Evolutionary conservation across 1,140 invertebrate genomes (phyloP).

Genomic region (Leptoteleia sp.): DNA sequence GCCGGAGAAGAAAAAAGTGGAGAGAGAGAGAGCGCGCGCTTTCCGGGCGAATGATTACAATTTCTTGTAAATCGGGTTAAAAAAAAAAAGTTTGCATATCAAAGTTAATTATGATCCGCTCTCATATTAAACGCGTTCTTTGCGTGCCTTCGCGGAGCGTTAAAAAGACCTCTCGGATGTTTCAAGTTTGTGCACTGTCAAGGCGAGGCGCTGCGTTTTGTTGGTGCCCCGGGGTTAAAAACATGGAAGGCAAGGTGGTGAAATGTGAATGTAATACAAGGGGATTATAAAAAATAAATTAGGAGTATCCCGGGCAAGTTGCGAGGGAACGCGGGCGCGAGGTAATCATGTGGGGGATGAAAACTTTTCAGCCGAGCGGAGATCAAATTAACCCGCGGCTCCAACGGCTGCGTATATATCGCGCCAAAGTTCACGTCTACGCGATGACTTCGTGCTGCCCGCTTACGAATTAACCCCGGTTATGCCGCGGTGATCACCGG

Average conservation of each 20-base stretch:
- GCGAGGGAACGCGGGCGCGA: slow-evolving; percentile 24
- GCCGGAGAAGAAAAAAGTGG: too few species aligned
- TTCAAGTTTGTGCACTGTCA: slow-evolving; percentile 45
- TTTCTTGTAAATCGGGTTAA: slow-evolving; percentile 41
- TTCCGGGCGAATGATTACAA: slow-evolving; percentile 10
- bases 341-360: slow-evolving; percentile 52
- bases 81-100: slow-evolving; percentile 40
- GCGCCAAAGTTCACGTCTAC: slow-evolving; percentile 48
- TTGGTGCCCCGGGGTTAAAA: slow-evolving; percentile 52
- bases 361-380: slow-evolving; percentile 66
- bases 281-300: slow-evolving; percentile 71
- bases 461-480: slow-evolving; percentile 64
- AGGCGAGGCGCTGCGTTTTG: slow-evolving; percentile 59
- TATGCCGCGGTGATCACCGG: slow-evolving; percentile 56
- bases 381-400: slow-evolving; percentile 70
- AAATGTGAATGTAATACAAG: slow-evolving; percentile 66
- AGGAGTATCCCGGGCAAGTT: slow-evolving; percentile 56
- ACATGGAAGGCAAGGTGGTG: slow-evolving; percentile 57
- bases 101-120: slow-evolving; percentile 48
- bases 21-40: too few species aligned
- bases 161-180: neutral
- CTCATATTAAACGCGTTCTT: slow-evolving; percentile 35
- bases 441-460: slow-evolving; percentile 49
- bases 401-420: slow-evolving; percentile 48
- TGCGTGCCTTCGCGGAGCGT: slow-evolving; percentile 22